These are phyloP conservation scores for Camelus bactrianus DNA, from an alignment of 2,113 vertebrate species.

Conservation along the genomic window DNA sequence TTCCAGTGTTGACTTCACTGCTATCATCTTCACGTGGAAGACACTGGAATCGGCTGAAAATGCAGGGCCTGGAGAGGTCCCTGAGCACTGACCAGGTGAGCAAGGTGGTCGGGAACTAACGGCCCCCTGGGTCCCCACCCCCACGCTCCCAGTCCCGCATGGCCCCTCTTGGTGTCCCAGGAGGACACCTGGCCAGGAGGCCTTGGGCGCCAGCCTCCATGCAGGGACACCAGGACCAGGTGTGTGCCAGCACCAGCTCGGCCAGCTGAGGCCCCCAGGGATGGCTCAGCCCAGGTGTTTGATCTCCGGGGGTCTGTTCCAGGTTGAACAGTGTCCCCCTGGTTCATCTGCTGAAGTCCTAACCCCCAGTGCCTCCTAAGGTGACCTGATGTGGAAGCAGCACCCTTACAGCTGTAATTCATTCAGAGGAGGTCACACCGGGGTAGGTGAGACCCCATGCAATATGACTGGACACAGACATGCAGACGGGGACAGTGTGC, in stretches of 20 bases:
- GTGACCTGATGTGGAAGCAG: not conserved
- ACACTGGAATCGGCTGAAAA: not conserved
- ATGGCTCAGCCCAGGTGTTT: not conserved
- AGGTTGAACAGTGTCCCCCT: too few species aligned
- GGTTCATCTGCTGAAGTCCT: fast-evolving
- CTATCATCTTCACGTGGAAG: not conserved
- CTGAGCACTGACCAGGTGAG: not conserved
- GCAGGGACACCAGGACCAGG: not conserved
- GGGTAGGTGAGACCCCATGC: not conserved
- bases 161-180: fast-evolving
- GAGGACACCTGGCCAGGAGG: not conserved
- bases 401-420: not conserved
- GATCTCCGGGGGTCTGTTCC: not conserved
- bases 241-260: not conserved
- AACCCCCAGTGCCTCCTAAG: not conserved
- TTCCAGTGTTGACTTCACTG: too few species aligned
- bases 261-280: not conserved
- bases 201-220: not conserved
- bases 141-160: fast-evolving
- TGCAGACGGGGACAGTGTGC: fast-evolving
- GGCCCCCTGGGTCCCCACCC: fast-evolving
- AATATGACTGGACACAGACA: fast-evolving
- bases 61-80: not conserved
- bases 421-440: not conserved
- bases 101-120: fast-evolving